Conservation (phyloP, 2,888 invertebrate species). For the Capitulum mitella region DNA sequence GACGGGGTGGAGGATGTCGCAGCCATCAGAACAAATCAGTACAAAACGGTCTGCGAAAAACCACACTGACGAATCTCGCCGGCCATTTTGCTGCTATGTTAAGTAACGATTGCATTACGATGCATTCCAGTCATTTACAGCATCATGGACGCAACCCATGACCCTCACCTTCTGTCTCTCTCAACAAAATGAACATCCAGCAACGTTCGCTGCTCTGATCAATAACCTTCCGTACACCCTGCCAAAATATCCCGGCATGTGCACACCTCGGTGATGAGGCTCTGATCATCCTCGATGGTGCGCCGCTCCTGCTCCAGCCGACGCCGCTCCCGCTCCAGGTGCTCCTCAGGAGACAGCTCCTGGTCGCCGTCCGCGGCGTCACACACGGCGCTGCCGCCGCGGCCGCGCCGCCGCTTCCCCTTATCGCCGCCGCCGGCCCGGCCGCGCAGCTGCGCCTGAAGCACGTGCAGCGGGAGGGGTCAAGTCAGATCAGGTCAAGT, state of each 20-base stretch:
- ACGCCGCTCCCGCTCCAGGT: constrained; percentile 30
- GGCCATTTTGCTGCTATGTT: no score
- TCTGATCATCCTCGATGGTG: constrained; percentile 33
- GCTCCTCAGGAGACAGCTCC: constrained; percentile 37
- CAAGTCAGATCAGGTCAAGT: not conserved
- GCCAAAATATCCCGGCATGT: not conserved
- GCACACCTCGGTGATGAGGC: constrained; percentile 35
- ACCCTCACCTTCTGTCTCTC: no score
- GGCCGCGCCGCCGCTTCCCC: constrained; percentile 32
- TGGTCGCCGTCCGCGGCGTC: constrained; percentile 40
- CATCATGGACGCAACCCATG: no score
- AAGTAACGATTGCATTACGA: no score
- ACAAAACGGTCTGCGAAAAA: no score
- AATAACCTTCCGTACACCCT: no score
- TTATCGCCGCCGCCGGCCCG: constrained; percentile 33
- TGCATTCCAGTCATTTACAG: no score
- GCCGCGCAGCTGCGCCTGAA: constrained; percentile 32
- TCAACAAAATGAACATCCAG: no score
- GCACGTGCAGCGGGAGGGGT: not conserved
- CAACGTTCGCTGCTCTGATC: no score
- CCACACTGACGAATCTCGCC: no score
- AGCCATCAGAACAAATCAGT: no score
- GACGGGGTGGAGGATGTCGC: no score
- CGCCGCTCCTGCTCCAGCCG: constrained; percentile 34
- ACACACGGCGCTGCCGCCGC: constrained; percentile 30